Evolutionary conservation across 2,888 invertebrate genomes (phyloP), one percentile per base, ranked within the genome.

Genomic region (Xylota sylvarum): DNA sequence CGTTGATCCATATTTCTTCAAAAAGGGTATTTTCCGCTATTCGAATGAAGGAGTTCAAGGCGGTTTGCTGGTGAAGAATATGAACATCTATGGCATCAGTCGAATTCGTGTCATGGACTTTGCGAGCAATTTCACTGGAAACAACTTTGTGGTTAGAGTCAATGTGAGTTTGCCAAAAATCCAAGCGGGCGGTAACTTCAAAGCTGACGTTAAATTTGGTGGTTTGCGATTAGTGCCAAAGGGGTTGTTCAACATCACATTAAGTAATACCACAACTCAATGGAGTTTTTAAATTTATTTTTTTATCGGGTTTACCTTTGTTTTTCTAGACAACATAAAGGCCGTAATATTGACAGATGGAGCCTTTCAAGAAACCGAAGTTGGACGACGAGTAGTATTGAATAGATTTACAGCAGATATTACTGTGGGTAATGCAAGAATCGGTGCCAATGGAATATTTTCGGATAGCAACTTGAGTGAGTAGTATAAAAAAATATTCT

Each of bases 201-300:
- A 94, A 89, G 95, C 94, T 4, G 94, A 95, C 87, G 96, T 96
- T 6, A 93, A 93, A 70, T 93, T 95, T 87, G 95, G 95, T 62
- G 93, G 94, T 2, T 92, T 96, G 88, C 94, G 94, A 76, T 90
- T 96, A 84, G 94, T 94, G 87, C 95, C 96, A 48, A 93, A 93
- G 84, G 95, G 95, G 35, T 91, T 93, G 14, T 94, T 94, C 89
- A 94, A 94, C 88, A 93, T 94, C 10, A 94, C 94, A 56, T 94
- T 95, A 93, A 94, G 96, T 96, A 91, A 93, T 93, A 19, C 0
- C 30, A 4, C 9, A n/a, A 5, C 0, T 0, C 5, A 12, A n/a
- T 27, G 23, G 19, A n/a, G 1, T 23, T 4, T 9, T 7, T 6
- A 14, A n/a, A 5, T 37, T 5, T 1, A 7, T 14, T 5, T 30